A percentile compares a stretch with the other conserved stretches of the same genome.
Evolutionary conservation across 2,888 invertebrate genomes (phyloP).

Genomic region (Caenorhabditis becei): DNA sequence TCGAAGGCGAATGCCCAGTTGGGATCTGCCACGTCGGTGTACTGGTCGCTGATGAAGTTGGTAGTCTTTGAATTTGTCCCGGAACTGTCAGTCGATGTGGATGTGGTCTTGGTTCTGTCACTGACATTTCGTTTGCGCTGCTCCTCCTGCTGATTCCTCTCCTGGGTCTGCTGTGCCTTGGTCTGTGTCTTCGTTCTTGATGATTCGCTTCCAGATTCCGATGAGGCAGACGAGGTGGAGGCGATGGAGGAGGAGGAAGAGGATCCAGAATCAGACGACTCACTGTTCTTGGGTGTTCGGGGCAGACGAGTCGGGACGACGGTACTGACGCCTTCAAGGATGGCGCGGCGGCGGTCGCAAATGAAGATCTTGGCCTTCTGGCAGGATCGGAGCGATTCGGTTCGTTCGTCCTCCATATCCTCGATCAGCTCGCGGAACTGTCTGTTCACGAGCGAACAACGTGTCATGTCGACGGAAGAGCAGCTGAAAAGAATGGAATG

Average conservation of each 20-base stretch:
- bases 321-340: constrained; percentile 55
- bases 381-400: constrained; percentile 22
- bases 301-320: constrained; percentile 18
- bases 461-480: constrained; percentile 47
- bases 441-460: constrained; percentile 36
- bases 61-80: constrained; percentile 27
- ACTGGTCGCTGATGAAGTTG: constrained; percentile 58
- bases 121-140: constrained; percentile 26
- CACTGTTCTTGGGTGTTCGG: constrained; percentile 50
- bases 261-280: constrained; percentile 42
- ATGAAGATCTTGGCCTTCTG: constrained; percentile 57
- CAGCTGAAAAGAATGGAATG: constrained; percentile 50
- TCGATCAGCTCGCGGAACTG: constrained; percentile 53
- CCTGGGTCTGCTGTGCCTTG: constrained; percentile 23
- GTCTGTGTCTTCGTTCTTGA: constrained; percentile 31
- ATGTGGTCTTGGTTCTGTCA: constrained; percentile 36
- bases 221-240: constrained; percentile 31
- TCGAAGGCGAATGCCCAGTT: constrained; percentile 60
- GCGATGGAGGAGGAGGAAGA: constrained; percentile 49
- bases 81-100: constrained; percentile 35
- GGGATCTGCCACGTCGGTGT: constrained; percentile 42
- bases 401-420: constrained; percentile 41
- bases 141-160: constrained; percentile 14
- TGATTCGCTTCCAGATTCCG: constrained; percentile 7
- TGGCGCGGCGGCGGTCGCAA: constrained; percentile 56